A percentile compares a stretch with the other conserved stretches of the same genome.
Conservation (phyloP, 2,888 invertebrate species). For the Resseliella maxima region DNA sequence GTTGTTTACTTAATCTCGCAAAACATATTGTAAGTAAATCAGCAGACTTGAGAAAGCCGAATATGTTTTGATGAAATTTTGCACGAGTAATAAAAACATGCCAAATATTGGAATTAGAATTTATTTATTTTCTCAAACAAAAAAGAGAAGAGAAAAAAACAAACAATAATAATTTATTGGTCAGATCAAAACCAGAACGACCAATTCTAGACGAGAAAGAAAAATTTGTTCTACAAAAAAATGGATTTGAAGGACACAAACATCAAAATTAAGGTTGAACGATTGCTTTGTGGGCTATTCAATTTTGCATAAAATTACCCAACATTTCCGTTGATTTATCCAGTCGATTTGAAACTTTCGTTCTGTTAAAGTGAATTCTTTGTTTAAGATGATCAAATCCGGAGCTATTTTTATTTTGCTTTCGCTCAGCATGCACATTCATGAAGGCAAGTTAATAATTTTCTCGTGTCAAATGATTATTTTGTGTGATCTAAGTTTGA, state of each 20-base stretch:
- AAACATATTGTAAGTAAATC: neutral
- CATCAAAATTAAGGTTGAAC: neutral
- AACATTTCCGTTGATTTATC: neutral
- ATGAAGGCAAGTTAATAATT: constrained; percentile 25
- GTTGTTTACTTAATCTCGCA: neutral
- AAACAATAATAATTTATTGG: neutral
- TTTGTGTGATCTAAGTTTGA: no score
- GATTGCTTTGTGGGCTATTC: neutral
- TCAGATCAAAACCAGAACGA: neutral
- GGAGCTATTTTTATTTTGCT: neutral
- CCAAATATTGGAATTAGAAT: neutral
- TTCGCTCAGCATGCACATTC: neutral
- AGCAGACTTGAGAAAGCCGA: neutral
- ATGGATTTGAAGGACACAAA: neutral
- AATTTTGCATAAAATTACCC: neutral
- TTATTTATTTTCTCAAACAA: neutral
- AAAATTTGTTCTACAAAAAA: neutral
- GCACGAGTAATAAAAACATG: constrained; percentile 12
- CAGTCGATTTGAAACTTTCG: neutral
- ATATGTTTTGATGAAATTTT: neutral
- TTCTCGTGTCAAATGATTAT: no score
- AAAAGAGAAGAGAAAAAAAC: neutral
- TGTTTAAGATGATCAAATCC: neutral
- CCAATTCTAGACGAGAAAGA: neutral
- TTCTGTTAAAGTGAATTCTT: neutral